Conservation (phyloP, 2,113 vertebrate species). For the Nestor notabilis region DNA sequence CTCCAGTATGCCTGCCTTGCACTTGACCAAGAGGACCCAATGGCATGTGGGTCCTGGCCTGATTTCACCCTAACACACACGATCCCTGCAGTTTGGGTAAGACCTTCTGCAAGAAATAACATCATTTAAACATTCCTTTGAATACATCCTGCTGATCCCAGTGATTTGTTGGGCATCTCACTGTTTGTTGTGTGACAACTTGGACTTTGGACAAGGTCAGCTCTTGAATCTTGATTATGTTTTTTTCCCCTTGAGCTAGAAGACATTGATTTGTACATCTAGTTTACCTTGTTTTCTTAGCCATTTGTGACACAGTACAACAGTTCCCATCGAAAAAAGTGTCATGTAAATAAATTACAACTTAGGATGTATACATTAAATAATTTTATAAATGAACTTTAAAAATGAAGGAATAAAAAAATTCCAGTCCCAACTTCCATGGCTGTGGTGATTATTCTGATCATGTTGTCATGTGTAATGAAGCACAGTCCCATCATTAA, state of each 20-base stretch:
- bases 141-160: conserved; percentile 61
- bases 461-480: conserved; percentile 90
- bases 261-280: conserved; percentile 92
- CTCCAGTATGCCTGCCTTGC: not conserved
- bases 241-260: conserved; percentile 85
- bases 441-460: conserved; percentile 84
- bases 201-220: conserved; percentile 87
- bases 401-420: conserved; percentile 82
- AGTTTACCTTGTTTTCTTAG: conserved; percentile 93
- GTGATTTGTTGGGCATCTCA: conserved; percentile 76
- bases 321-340: conserved; percentile 88
- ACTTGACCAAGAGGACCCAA: fast-evolving
- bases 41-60: not conserved
- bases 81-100: not conserved
- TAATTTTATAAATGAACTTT: conserved; percentile 93
- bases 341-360: conserved; percentile 91
- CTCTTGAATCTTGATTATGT: conserved; percentile 89
- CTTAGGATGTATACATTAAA: conserved; percentile 85
- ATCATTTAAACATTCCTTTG: conserved; percentile 30
- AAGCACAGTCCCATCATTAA: conserved; percentile 87
- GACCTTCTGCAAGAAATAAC: conserved; percentile 14
- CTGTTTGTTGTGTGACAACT: conserved; percentile 81
- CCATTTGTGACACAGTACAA: conserved; percentile 92
- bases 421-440: conserved; percentile 72
- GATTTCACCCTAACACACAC: fast-evolving